Conservation (phyloP, 2,797 vertebrate genomes). For the Eulemur rubriventer region DNA sequence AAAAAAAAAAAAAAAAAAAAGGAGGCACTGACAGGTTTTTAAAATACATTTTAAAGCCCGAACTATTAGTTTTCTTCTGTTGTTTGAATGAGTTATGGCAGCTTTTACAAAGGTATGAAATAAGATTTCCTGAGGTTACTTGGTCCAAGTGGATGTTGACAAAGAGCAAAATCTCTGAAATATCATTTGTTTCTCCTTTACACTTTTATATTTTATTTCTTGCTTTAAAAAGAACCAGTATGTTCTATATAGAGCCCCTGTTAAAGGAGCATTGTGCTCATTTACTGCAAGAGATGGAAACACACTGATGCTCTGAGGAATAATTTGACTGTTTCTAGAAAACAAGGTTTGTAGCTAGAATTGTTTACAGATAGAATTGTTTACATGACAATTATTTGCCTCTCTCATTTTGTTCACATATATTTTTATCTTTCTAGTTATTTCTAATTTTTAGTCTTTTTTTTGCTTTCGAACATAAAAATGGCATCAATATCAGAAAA, state of each 20-base stretch:
- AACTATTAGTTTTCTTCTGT: slow-evolving; percentile 72
- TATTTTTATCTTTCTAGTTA: not conserved
- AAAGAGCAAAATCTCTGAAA: not conserved
- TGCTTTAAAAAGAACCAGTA: not conserved
- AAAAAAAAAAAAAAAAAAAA: slow-evolving; percentile 40
- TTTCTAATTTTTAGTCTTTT: not conserved
- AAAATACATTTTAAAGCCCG: slow-evolving; percentile 73
- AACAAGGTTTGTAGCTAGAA: not conserved
- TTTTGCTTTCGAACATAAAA: slow-evolving; percentile 31
- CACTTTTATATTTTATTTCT: slow-evolving; percentile 4
- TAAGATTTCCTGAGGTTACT: slow-evolving; percentile 68
- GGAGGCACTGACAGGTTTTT: slow-evolving; percentile 33
- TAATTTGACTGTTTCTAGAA: not conserved
- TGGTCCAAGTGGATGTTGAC: slow-evolving; percentile 50
- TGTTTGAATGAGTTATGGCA: slow-evolving; percentile 71
- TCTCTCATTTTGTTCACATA: not conserved
- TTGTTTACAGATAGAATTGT: not conserved
- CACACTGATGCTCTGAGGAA: not conserved
- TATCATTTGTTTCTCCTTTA: slow-evolving; percentile 40
- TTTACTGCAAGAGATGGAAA: not conserved
- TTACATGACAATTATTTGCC: slow-evolving; percentile 48
- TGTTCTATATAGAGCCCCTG: not conserved
- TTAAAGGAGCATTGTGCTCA: not conserved
- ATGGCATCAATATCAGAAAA: not conserved
- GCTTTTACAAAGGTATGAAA: slow-evolving; percentile 53